A percentile compares a stretch with the other conserved stretches of the same genome.
These are phyloP conservation scores for Cherax quadricarinatus DNA, from an alignment of 1,140 invertebrate genomes.

Conservation along the genomic window DNA sequence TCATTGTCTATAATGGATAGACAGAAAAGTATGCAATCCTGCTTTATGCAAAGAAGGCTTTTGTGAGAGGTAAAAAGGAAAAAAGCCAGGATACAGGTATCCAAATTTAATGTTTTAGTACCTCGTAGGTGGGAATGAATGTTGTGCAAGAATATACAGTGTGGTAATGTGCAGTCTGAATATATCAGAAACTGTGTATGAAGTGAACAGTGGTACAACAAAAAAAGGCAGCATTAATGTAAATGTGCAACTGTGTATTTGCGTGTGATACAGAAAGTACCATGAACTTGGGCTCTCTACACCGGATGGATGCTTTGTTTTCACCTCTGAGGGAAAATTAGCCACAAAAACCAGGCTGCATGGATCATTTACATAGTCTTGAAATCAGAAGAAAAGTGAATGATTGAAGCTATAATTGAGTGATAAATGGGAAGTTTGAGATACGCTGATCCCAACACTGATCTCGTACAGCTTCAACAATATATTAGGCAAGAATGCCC, in stretches of 20 bases:
- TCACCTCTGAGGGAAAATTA: slow-evolving; percentile 47
- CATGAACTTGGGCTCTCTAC: slow-evolving; percentile 44
- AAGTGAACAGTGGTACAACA: slow-evolving; percentile 32
- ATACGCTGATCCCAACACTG: slow-evolving; percentile 33
- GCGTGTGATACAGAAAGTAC: slow-evolving; percentile 43
- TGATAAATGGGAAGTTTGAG: slow-evolving; percentile 42
- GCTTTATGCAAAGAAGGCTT: slow-evolving; percentile 13
- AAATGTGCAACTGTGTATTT: slow-evolving; percentile 44
- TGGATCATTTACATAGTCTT: slow-evolving; percentile 21
- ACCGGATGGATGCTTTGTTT: slow-evolving; percentile 8
- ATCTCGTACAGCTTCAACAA: slow-evolving; percentile 43
- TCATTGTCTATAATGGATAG: slow-evolving; percentile 29
- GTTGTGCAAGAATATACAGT: background rate
- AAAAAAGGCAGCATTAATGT: slow-evolving; percentile 53
- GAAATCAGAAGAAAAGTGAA: slow-evolving; percentile 25
- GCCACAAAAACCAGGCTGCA: slow-evolving; percentile 26
- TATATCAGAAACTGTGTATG: slow-evolving; percentile 27
- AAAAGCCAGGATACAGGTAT: slow-evolving; percentile 27
- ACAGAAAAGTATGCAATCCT: slow-evolving; percentile 46
- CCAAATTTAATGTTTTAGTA: slow-evolving; percentile 46
- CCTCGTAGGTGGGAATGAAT: slow-evolving; percentile 40
- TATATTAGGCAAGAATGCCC: slow-evolving; percentile 43
- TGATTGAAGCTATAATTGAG: slow-evolving; percentile 37
- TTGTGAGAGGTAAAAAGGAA: slow-evolving; percentile 38
- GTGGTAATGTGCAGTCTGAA: slow-evolving; percentile 38